Evolutionary conservation across 2,113 vertebrate species (phyloP).

Genomic region (Nannobrachium achirus): DNA sequence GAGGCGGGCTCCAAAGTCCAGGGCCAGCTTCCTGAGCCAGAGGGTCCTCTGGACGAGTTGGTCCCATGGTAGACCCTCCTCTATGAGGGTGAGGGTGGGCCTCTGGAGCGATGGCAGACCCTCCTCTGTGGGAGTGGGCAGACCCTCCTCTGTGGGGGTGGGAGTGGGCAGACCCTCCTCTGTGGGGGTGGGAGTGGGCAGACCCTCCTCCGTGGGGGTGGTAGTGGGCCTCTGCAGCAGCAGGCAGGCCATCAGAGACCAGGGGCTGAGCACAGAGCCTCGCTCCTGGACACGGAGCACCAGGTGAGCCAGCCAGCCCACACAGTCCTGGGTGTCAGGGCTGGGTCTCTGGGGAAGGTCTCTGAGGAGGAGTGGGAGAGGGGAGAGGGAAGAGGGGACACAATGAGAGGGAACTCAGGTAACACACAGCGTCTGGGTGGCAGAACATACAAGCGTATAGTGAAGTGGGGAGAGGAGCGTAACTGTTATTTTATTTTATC

Average conservation of each 20-base stretch:
- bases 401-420: too few relatives aligned
- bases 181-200: too few relatives aligned
- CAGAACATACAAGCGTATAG: too few relatives aligned
- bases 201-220: constrained; percentile 10
- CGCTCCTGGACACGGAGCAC: constrained; percentile 88
- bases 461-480: too few relatives aligned
- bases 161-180: constrained; percentile 24
- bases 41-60: constrained; percentile 83
- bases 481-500: too few relatives aligned
- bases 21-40: constrained; percentile 86
- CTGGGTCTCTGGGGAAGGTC: constrained; percentile 87
- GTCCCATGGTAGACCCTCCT: constrained; percentile 80
- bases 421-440: too few relatives aligned
- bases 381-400: background rate
- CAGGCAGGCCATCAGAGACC: constrained; percentile 84
- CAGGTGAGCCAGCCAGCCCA: constrained; percentile 84
- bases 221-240: constrained; percentile 82
- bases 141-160: constrained; percentile 64
- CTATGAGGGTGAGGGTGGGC: constrained; percentile 31
- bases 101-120: background rate
- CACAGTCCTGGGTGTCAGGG: constrained; percentile 84
- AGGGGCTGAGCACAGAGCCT: constrained; percentile 86
- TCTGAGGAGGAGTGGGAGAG: constrained; percentile 64
- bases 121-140: constrained; percentile 63
- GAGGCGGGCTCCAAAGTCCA: constrained; percentile 84